Percentiles rank a stretch among this genome's conserved stretches.
Evolutionary conservation across 2,113 vertebrate species (phyloP).

Genomic region (Haemorhous mexicanus): DNA sequence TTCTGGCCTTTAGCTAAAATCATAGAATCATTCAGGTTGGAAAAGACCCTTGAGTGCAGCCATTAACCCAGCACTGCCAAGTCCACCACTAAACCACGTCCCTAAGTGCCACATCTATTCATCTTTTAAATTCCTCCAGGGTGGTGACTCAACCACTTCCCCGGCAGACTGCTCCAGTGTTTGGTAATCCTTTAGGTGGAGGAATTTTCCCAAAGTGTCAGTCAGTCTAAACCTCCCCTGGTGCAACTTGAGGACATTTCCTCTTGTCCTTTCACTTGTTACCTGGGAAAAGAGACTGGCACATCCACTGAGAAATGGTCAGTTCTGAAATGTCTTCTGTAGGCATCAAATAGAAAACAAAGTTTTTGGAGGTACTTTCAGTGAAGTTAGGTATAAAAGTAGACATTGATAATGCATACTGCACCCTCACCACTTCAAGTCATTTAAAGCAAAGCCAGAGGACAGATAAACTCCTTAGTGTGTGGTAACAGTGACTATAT

Average conservation of each 20-base stretch:
- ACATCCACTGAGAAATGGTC: neutral
- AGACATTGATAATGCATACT: neutral
- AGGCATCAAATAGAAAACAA: neutral
- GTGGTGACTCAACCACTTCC: neutral
- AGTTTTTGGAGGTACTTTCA: neutral
- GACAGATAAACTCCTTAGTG: neutral
- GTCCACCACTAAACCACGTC: neutral
- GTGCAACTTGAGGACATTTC: neutral
- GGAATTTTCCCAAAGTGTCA: neutral
- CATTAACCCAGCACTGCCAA: neutral
- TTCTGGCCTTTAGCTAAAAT: neutral
- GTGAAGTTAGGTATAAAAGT: neutral
- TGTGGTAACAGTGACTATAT: neutral
- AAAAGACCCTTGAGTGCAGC: neutral
- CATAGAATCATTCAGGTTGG: neutral
- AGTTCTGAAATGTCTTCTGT: neutral
- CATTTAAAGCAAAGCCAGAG: neutral
- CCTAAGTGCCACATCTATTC: rapidly evolving
- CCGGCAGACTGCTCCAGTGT: neutral
- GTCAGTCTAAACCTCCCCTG: neutral
- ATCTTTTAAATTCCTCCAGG: neutral
- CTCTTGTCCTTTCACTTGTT: neutral
- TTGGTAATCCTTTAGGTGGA: neutral
- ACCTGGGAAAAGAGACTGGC: neutral
- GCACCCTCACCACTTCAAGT: neutral